Evolutionary conservation across 2,113 vertebrate species (phyloP).

Genomic region (Nesoenas mayeri): DNA sequence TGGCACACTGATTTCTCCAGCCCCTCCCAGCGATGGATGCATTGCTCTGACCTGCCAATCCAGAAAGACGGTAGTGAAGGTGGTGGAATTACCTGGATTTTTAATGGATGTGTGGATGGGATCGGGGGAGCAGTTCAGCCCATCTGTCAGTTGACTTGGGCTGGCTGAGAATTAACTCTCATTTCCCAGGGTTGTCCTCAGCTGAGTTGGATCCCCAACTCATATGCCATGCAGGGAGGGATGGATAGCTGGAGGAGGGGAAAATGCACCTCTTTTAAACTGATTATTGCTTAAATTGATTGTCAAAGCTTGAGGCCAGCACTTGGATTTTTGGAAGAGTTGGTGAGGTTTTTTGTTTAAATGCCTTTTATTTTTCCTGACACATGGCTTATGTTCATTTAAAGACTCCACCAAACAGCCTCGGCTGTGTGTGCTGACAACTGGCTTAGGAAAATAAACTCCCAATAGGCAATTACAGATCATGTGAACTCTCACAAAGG

Average conservation of each 20-base stretch:
- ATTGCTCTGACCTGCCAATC: neutral
- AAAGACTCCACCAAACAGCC: neutral
- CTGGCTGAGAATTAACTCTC: neutral
- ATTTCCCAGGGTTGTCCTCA: neutral
- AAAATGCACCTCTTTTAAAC: neutral
- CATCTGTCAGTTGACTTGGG: neutral
- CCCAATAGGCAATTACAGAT: neutral
- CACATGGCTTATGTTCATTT: neutral
- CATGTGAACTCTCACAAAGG: neutral
- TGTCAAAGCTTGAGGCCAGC: neutral
- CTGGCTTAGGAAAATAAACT: neutral
- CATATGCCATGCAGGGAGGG: accelerated
- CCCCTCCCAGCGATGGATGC: accelerated
- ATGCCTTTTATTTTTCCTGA: neutral
- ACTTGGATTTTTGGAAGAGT: neutral
- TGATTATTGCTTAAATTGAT: neutral
- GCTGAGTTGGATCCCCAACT: neutral
- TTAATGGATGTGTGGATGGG: neutral
- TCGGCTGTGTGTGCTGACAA: neutral
- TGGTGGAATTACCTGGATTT: neutral
- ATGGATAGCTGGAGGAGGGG: neutral
- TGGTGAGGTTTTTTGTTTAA: neutral
- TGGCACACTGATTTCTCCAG: neutral
- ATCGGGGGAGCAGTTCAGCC: neutral
- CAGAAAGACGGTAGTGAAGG: neutral